Evolutionary conservation across 1,140 invertebrate species (phyloP), one percentile per base, ranked within the genome.

Genomic region (Asobara japonica): DNA sequence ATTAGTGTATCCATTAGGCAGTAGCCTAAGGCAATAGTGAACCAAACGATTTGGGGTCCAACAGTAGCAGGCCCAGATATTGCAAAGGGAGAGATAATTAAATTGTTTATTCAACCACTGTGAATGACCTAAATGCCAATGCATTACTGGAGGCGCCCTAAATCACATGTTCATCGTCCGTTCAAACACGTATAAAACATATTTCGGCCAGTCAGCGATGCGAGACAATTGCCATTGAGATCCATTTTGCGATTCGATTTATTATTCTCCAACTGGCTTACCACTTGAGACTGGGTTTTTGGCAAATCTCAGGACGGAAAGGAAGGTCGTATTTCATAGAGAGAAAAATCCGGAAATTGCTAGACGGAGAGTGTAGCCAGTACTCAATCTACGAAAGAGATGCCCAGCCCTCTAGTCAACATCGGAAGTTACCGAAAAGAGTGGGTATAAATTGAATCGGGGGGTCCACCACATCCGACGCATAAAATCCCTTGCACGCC

Each of bases 401-500:
- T 78, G 75, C 74, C 78, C 73, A 77, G 76, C 79, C 75, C 82
- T 27, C 65, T 33, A 61, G 64, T 61, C 70, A 31, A 65, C 64
- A 65, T 36, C 70, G 70, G 70, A 72, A 65, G 41, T 72, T 31
- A n/a, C 25, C 25, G 13, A 66, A 29, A 45, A 45, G 48, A 69
- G 77, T 77, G 78, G 76, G 79, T 84, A 85, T 86, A 86, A 86
- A 86, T 86, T 82, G 83, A 85, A 85, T 86, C 78, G 82, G 77
- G 29, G 60, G 29, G 60, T 78, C 72, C 77, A 77, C 77, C 79
- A 77, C 82, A 83, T 85, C 83, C 82, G 82, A 82, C 78, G 80
- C 80, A 81, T 83, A 82, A 85, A 86, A 82, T 71, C 76, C 75
- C 79, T 82, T 79, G 81, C 84, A 84, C 84, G 82, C 83, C 83